Base-by-base conservation (phyloP, 1,140 invertebrate genomes). In the Anastatus disparis region DNA sequence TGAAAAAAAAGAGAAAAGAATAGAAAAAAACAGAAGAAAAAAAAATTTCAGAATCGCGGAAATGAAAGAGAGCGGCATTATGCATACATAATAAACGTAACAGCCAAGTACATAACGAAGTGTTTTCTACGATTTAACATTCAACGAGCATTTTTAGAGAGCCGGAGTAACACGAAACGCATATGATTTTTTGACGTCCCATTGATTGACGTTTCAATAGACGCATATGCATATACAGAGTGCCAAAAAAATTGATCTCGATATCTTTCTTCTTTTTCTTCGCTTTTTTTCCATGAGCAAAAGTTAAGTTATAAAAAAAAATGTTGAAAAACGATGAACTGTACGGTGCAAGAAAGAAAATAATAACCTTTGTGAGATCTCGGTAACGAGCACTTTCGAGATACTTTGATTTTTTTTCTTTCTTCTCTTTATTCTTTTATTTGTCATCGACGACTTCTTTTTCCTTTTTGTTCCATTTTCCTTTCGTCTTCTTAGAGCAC, bases 1-100 rank as follows among this genome's bases (percentile, higher is more conserved):
- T n/a, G n/a, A n/a, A n/a, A n/a, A 46, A 70, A 75, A 73, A 74
- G 61, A 62, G 26, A 65, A 69, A 73, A 69, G 56, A 13, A 7
- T 8, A 13, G 1, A 15, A 2, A 26, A 40, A 31, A 4, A n/a
- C n/a, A n/a, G 12, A 26, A 52, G 67, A 27, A 59, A 71, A 77
- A 75, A 74, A 65, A 59, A n/a, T 12, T 20, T 35, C 50, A 52
- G 38, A 3, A 52, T 12, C 53, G 42, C 67, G 55, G 61, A 68
- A 76, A 66, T 70, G 63, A 65, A 65, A 66, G 65, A n/a, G n/a
- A n/a, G n/a, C 59, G 55, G 44, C 56, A 44, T 62, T 66, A 61
- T 50, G 55, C 44, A 53, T 68, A 56, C 29, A 68, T 68, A 68
- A 55, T 67, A 67, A 67, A 22, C 12, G 20, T 61, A 29, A 27